Percentiles rank a stretch among this genome's conserved stretches.
Conservation (phyloP, 1,140 invertebrate species). For the Trichonephila clavata region DNA sequence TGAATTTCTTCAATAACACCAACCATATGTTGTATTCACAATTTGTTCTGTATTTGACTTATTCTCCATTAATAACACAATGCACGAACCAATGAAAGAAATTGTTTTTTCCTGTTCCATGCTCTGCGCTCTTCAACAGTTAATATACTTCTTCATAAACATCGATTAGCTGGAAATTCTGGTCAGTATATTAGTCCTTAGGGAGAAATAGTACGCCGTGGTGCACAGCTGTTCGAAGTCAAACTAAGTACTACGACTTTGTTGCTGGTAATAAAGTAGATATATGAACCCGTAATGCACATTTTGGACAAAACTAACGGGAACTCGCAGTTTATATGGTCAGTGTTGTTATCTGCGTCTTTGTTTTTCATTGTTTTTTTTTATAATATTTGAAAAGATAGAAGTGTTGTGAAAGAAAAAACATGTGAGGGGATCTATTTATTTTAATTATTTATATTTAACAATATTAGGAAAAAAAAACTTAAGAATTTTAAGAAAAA, state of each 20-base stretch:
- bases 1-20: no score
- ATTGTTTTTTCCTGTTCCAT: not conserved
- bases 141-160: slow-evolving; percentile 51
- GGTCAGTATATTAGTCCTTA: not conserved
- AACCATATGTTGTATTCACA: no score
- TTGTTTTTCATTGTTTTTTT: no score
- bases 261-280: not conserved
- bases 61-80: not conserved
- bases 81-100: not conserved
- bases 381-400: no score
- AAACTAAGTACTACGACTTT: not conserved
- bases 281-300: not conserved
- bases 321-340: no score
- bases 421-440: no score
- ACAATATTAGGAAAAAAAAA: no score
- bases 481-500: no score
- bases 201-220: not conserved
- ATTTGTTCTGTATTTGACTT: not conserved
- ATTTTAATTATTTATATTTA: no score
- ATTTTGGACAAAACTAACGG: no score
- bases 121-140: not conserved
- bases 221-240: not conserved
- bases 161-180: not conserved
- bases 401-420: no score
- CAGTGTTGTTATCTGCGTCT: no score